Percentiles rank a stretch among this genome's conserved stretches.
Evolutionary conservation across 2,888 invertebrate genomes (phyloP).

Genomic region (Erebia aethiops): DNA sequence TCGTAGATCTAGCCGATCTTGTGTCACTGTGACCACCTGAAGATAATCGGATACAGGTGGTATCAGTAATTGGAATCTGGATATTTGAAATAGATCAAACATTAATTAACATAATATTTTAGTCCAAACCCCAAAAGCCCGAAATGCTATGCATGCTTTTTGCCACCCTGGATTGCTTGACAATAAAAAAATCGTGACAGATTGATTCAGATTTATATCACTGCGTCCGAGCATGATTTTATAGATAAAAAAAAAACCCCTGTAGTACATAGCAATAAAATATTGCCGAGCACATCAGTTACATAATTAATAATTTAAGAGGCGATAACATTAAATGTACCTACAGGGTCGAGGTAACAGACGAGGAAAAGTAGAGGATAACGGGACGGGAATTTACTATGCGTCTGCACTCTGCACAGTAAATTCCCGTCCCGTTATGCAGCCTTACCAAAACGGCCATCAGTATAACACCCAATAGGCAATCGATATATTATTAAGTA

Average conservation of each 20-base stretch:
- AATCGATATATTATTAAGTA: no score
- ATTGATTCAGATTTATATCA: no score
- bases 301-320: background rate
- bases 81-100: no score
- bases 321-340: background rate
- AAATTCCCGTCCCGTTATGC: no score
- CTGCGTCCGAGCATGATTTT: background rate
- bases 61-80: background rate
- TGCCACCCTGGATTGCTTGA: background rate
- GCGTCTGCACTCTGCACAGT: no score
- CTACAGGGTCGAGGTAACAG: conserved; percentile 3
- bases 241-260: background rate
- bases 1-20: conserved; percentile 68
- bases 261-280: background rate
- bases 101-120: no score
- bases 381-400: background rate
- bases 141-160: no score
- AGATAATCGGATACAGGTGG: conserved; percentile 13
- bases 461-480: no score
- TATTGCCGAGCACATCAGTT: background rate
- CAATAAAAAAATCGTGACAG: no score
- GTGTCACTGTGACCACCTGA: conserved; percentile 67
- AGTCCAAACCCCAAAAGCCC: no score
- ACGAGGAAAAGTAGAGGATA: background rate
- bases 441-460: no score